Evolutionary conservation across 2,888 invertebrate genomes (phyloP).

Genomic region (Magallana nippona): DNA sequence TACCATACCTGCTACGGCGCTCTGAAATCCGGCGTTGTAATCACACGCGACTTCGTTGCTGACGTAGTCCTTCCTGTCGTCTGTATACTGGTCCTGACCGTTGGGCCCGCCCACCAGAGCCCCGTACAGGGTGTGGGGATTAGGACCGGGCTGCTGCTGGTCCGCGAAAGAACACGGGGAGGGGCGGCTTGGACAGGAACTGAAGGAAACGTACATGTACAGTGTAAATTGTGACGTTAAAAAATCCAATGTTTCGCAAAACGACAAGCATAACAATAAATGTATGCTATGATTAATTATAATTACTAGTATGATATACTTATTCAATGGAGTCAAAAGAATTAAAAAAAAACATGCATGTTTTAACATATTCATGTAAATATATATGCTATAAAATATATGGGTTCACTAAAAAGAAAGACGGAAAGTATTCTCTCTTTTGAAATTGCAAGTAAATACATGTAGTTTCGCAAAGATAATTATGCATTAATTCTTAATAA

Average conservation of each 20-base stretch:
- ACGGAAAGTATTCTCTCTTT: no score
- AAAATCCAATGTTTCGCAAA: not conserved
- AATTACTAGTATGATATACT: no score
- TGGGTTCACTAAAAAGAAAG: no score
- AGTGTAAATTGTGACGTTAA: no score
- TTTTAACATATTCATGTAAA: no score
- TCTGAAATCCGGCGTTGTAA: slow-evolving; percentile 75
- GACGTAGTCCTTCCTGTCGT: slow-evolving; percentile 68
- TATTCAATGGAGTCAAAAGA: no score
- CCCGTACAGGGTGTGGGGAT: slow-evolving; percentile 71
- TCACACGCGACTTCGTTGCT: slow-evolving; percentile 74
- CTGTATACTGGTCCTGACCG: slow-evolving; percentile 64
- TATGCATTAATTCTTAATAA: no score
- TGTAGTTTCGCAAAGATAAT: no score
- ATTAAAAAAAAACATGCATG: no score
- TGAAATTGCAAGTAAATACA: no score
- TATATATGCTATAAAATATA: no score
- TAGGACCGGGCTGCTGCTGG: slow-evolving; percentile 63
- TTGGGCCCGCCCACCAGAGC: slow-evolving; percentile 75
- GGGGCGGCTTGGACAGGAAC: slow-evolving; percentile 71
- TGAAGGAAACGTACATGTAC: slow-evolving; percentile 38
- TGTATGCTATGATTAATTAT: not conserved
- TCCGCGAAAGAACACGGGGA: slow-evolving; percentile 72
- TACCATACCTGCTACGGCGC: slow-evolving; percentile 69
- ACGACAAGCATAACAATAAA: not conserved